A percentile compares a stretch with the other conserved stretches of the same genome.
phyloP scores from a whole-genome alignment of 2,888 invertebrate genomes.

The Agrotis ipsilon region DNA sequence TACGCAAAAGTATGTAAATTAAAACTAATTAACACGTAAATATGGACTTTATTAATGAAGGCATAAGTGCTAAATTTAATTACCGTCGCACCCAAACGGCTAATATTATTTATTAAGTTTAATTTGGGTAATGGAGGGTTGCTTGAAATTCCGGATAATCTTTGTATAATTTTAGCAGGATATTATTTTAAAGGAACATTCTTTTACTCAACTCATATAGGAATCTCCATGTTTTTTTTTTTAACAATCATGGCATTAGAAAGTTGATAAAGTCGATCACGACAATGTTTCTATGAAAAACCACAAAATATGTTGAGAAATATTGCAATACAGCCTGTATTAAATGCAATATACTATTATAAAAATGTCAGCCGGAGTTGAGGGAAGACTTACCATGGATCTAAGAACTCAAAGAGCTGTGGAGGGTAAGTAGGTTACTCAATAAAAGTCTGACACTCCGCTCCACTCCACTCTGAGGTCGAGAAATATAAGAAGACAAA shows the following conservation, averaged over 20 bases:
- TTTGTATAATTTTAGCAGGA: slow-evolving; percentile 39
- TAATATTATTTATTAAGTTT: slow-evolving; percentile 75
- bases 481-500: too few relatives aligned
- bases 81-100: slow-evolving; percentile 63
- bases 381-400: too few relatives aligned
- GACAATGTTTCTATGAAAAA: neutral
- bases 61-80: slow-evolving; percentile 66
- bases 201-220: neutral
- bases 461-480: too few relatives aligned
- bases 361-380: too few relatives aligned
- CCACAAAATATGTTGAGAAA: neutral
- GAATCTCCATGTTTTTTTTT: neutral
- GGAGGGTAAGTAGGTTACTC: too few relatives aligned
- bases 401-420: too few relatives aligned
- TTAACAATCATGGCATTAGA: too few relatives aligned
- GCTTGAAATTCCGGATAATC: slow-evolving; percentile 54
- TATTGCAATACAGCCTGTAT: too few relatives aligned
- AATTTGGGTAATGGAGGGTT: slow-evolving; percentile 82
- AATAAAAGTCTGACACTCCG: too few relatives aligned
- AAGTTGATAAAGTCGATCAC: neutral
- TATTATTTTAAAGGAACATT: neutral
- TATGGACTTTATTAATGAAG: slow-evolving; percentile 55
- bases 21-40: slow-evolving; percentile 51
- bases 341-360: too few relatives aligned
- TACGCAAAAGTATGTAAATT: slow-evolving; percentile 44